Evolutionary conservation across 2,888 invertebrate species (phyloP), one percentile per base, ranked within the genome.

Genomic region (Melinopterus prodromus): DNA sequence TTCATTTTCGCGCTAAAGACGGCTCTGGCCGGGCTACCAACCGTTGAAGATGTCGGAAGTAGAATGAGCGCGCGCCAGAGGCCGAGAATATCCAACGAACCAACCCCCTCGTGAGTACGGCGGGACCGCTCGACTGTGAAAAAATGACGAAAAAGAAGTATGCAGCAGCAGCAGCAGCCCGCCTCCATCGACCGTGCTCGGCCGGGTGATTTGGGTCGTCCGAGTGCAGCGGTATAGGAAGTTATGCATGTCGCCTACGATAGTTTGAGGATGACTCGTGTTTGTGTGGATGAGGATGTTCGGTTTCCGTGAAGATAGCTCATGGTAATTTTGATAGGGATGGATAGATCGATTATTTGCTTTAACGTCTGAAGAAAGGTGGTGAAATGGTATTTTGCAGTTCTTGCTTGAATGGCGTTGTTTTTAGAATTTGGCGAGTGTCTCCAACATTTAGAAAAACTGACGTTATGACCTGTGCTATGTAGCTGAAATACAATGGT

Each of bases 81-180:
- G 53, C 53, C 53, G 53, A 53, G 53, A 53, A 53, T 53, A 53
- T 53, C 53, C 53, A 53, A 53, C 53, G 53, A 53, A 53, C 53
- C 53, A 53, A 53, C 53, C 53, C 53, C 53, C 53, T 53, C 53
- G 53, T 53, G 53, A 53, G 53, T 12, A 12, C 5, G 53, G 53
- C 53, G 53, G 53, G 9, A 53, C 53, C 53, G 53, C 53, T 53
- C 53, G 53, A 53, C 53, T 53, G 53, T 53, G 53, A 53, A 53
- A 53, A 53, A 53, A 53, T 53, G 53, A 53, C 53, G 53, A 53
- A 53, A 53, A 53, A 53, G 53, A 53, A 53, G 12, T 12, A 53
- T 53, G 53, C 53, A 53, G 53, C 53, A 53, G 53, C 53, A 53
- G 53, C 53, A 53, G 53, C 53, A 53, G 53, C 53, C 53, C 53